Conservation (phyloP, 2,113 vertebrate species). For the Laticauda laticaudata region DNA sequence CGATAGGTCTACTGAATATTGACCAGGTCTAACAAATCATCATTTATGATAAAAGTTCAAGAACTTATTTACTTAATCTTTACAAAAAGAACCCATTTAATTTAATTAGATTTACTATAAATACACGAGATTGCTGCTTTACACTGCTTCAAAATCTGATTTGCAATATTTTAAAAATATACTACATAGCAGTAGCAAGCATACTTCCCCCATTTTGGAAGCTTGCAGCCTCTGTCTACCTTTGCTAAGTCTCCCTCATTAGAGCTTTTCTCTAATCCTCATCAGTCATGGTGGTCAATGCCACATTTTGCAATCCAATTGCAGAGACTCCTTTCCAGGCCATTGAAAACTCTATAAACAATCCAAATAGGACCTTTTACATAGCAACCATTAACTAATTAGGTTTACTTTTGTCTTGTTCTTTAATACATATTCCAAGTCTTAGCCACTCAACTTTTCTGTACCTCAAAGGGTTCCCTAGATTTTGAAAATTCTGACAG, state of each 20-base stretch:
- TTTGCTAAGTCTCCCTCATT: not conserved
- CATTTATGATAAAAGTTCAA: not conserved
- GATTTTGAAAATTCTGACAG: not conserved
- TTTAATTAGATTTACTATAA: not conserved
- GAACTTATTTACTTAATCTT: not conserved
- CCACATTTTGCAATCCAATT: slow-evolving; percentile 5
- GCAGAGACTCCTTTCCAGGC: not conserved
- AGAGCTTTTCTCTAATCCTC: not conserved
- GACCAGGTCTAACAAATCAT: not conserved
- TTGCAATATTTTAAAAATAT: slow-evolving; percentile 2
- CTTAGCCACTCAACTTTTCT: not conserved
- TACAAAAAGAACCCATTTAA: not conserved
- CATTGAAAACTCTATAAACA: slow-evolving; percentile 11
- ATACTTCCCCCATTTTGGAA: not conserved
- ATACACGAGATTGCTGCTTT: not conserved
- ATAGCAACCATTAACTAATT: not conserved
- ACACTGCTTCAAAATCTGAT: not conserved
- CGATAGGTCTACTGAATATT: not conserved
- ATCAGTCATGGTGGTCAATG: slow-evolving; percentile 4
- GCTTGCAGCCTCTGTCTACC: not conserved
- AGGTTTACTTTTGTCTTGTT: not conserved
- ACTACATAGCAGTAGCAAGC: not conserved
- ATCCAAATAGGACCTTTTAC: not conserved
- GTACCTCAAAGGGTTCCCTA: not conserved
- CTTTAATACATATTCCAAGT: not conserved